Evolutionary conservation across 2,113 vertebrate genomes (phyloP), one percentile per base, ranked within the genome.

Genomic region (Mirza zaza): DNA sequence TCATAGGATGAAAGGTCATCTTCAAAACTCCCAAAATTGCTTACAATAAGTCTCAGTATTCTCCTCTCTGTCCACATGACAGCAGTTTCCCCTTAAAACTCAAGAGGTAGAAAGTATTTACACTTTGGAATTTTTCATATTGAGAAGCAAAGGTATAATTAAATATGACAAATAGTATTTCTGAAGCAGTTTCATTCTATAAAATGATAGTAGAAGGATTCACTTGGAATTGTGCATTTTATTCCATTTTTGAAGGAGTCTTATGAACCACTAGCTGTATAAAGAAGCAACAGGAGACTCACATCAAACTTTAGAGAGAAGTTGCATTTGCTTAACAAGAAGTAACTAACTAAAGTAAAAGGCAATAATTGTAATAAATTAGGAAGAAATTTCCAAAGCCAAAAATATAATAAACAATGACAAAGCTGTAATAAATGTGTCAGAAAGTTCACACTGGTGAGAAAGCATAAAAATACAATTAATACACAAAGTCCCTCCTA

Each of bases 291-390:
- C 21, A 71, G 57, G 80, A 95, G 87, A 52, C 23, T 70, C 70
- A 95, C 67, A 1, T 79, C 70, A 76, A 71, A 85, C 7, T 73
- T 93, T 65, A 21, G 36, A 20, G 57, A 39, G 87, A 77, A 71
- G 20, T 77, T 71, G 14, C 25, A 73, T 87, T 94, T 95, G 92
- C 86, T 94, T 85, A 70, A 65, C 2, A 61, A 83, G 77, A 84
- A 71, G 23, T 92, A 61, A 82, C 21, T 59, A 17, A 80, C 15
- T 90, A 80, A 96, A 70, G 21, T 63, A 45, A 90, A 45, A 87
- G 36, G 65, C 45, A 80, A 42, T 52, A 2, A 91, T 15, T 75
- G 8, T 29, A 57, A 65, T 84, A 34, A 80, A 63, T 79, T 71
- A 70, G 8, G 32, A 36, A 21, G 5, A 61, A 80, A 20, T 73